Percentiles rank a stretch among this genome's conserved stretches.
Conservation (phyloP, 2,888 invertebrate genomes). For the Brachypalpus laphriformis region DNA sequence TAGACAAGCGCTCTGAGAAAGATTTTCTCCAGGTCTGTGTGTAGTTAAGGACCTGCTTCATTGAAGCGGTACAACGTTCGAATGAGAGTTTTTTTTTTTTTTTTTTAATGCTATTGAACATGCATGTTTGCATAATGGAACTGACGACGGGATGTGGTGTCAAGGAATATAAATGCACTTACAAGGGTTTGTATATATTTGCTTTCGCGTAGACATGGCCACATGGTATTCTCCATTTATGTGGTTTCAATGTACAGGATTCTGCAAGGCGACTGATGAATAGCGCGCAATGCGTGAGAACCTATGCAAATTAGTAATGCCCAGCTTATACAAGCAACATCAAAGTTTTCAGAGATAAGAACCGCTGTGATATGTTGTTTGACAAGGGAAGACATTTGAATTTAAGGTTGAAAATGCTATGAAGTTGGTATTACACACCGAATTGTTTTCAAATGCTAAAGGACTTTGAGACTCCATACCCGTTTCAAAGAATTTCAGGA, state of each 20-base stretch:
- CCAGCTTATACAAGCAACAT: too few species aligned
- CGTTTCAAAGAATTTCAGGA: too few species aligned
- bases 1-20: constrained; percentile 35
- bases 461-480: too few species aligned
- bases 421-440: too few species aligned
- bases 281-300: not conserved
- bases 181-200: constrained; percentile 8
- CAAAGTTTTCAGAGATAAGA: too few species aligned
- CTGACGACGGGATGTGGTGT: constrained; percentile 18
- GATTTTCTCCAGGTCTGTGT: constrained; percentile 32
- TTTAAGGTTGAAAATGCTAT: too few species aligned
- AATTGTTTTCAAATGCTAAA: too few species aligned
- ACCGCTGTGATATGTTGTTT: too few species aligned
- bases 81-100: constrained; percentile 45
- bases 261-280: not conserved
- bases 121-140: constrained; percentile 45
- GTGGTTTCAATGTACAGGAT: constrained; percentile 12
- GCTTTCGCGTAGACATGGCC: constrained; percentile 38
- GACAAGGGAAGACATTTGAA: too few species aligned
- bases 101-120: constrained; percentile 34
- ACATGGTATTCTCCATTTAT: constrained; percentile 39
- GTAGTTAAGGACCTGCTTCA: constrained; percentile 48
- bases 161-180: constrained; percentile 31
- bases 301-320: not conserved
- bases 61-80: constrained; percentile 64